These are phyloP conservation scores for Hirundo rustica DNA, from an alignment of 2,797 vertebrate species.

Conservation along the genomic window DNA sequence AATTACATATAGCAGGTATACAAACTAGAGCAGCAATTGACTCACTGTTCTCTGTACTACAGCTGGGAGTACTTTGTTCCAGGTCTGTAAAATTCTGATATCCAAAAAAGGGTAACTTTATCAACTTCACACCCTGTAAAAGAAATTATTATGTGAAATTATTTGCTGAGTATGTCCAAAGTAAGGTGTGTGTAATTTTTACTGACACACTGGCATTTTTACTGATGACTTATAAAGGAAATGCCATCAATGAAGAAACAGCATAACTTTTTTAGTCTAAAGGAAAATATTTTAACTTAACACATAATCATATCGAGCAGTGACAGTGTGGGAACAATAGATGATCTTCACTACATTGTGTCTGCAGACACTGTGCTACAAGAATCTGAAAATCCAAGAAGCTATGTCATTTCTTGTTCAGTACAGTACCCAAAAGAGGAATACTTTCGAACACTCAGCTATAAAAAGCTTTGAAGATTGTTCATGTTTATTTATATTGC, in stretches of 20 bases:
- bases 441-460: background rate
- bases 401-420: background rate
- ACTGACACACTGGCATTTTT: background rate
- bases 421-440: background rate
- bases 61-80: background rate
- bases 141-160: constrained; percentile 20
- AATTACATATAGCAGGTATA: background rate
- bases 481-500: background rate
- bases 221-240: background rate
- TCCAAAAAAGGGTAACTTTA: background rate
- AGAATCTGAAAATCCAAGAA: background rate
- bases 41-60: background rate
- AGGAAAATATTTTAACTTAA: background rate
- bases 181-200: background rate
- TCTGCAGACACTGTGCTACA: background rate
- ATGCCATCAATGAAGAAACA: constrained; percentile 13
- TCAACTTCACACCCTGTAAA: constrained; percentile 43
- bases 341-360: background rate
- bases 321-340: background rate
- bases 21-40: background rate
- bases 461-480: background rate
- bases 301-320: background rate
- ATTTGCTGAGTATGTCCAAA: constrained; percentile 19
- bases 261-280: constrained; percentile 7
- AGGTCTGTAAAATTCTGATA: constrained; percentile 10